These are phyloP conservation scores for Leptinotarsa lineolata DNA, from an alignment of 1,140 invertebrate species.

Conservation along the genomic window DNA sequence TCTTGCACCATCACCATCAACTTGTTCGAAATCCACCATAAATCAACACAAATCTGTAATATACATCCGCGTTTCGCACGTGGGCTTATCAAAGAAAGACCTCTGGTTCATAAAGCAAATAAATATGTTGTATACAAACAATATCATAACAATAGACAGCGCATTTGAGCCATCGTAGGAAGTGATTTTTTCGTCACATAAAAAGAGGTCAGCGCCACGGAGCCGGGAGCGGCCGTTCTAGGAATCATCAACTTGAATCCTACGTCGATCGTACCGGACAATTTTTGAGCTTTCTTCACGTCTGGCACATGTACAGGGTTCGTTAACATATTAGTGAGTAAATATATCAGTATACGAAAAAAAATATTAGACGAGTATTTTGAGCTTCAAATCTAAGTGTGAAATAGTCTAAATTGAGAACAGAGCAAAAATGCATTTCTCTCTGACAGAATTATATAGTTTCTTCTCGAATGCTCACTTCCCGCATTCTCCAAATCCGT, in stretches of 20 bases:
- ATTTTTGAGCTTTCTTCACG: constrained; percentile 15
- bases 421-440: no score
- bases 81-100: constrained; percentile 47
- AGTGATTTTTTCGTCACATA: constrained; percentile 22
- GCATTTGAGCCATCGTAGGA: constrained; percentile 29
- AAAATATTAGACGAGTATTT: no score
- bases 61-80: constrained; percentile 32
- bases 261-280: constrained; percentile 22
- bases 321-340: background rate
- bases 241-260: constrained; percentile 29
- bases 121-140: constrained; percentile 46
- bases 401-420: no score
- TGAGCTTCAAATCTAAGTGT: no score
- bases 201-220: constrained; percentile 32
- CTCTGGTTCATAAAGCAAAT: constrained; percentile 40
- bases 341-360: no score
- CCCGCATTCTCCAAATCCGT: no score
- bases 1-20: background rate
- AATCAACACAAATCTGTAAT: background rate
- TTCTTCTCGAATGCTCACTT: no score
- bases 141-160: constrained; percentile 45
- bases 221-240: constrained; percentile 27
- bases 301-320: background rate
- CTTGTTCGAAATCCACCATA: background rate
- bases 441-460: no score